Conservation (phyloP, 92 coral and sea anemone species). For the Montipora capitata region DNA sequence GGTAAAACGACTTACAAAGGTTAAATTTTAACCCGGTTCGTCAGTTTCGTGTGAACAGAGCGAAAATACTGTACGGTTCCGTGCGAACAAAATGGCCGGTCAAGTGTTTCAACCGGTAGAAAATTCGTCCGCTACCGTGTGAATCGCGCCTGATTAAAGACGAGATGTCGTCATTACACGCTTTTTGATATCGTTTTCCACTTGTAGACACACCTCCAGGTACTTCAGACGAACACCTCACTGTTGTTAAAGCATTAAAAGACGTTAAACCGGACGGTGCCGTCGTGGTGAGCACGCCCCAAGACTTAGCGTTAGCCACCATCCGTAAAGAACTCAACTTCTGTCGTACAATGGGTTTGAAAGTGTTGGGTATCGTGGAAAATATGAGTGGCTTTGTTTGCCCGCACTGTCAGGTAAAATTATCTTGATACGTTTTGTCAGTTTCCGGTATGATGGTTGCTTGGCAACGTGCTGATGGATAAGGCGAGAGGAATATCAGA, state of each 20-base stretch:
- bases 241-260: constrained; percentile 89
- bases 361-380: constrained; percentile 92
- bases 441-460: neutral
- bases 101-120: too few relatives aligned
- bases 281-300: constrained; percentile 93
- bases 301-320: constrained; percentile 94
- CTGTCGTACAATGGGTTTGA: constrained; percentile 88
- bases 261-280: constrained; percentile 93
- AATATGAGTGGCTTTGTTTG: constrained; percentile 98
- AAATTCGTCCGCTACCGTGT: too few relatives aligned
- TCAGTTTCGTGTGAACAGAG: too few relatives aligned
- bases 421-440: neutral
- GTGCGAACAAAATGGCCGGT: too few relatives aligned
- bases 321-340: constrained; percentile 94
- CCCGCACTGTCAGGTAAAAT: constrained; percentile 89
- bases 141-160: too few relatives aligned
- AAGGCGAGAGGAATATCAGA: too few relatives aligned
- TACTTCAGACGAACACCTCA: constrained; percentile 98
- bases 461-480: too few relatives aligned
- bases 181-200: too few relatives aligned
- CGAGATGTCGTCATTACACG: too few relatives aligned
- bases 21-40: too few relatives aligned
- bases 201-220: constrained; percentile 96
- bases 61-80: too few relatives aligned
- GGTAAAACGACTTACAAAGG: too few relatives aligned